Percentiles rank a stretch among this genome's conserved stretches.
Conservation (phyloP, 2,797 vertebrate genomes). For the Amblyraja radiata region DNA sequence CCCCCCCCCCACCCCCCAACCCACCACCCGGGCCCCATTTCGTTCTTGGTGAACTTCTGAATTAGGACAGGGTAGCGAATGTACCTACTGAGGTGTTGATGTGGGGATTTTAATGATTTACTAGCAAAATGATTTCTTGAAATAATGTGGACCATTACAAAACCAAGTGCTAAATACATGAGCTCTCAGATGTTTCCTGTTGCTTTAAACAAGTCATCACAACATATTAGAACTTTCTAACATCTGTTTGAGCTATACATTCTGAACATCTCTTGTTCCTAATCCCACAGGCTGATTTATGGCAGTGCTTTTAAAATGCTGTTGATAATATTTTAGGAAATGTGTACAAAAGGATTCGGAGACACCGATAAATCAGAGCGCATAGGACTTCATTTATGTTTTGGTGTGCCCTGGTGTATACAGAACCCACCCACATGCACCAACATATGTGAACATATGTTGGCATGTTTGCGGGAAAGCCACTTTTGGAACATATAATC, state of each 20-base stretch:
- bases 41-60: not conserved
- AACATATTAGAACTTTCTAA: not conserved
- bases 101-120: not conserved
- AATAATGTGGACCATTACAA: conserved; percentile 5
- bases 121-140: not conserved
- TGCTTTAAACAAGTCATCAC: not conserved
- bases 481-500: conserved; percentile 19
- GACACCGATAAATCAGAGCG: not conserved
- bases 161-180: not conserved
- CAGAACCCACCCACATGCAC: not conserved
- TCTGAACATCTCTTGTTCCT: not conserved
- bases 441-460: conserved; percentile 36
- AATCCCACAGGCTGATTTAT: conserved; percentile 23
- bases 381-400: conserved; percentile 20
- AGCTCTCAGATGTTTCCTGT: not conserved
- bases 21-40: too few relatives aligned
- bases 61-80: not conserved
- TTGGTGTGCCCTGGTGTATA: not conserved
- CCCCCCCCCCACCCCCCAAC: too few relatives aligned
- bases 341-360: conserved; percentile 23
- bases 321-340: conserved; percentile 19
- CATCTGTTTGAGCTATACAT: conserved; percentile 5
- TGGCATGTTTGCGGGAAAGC: conserved; percentile 13
- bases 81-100: not conserved
- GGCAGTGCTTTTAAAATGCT: not conserved